Evolutionary conservation across 1,140 invertebrate genomes (phyloP).

Genomic region (Cyrtorhinus lividipennis): DNA sequence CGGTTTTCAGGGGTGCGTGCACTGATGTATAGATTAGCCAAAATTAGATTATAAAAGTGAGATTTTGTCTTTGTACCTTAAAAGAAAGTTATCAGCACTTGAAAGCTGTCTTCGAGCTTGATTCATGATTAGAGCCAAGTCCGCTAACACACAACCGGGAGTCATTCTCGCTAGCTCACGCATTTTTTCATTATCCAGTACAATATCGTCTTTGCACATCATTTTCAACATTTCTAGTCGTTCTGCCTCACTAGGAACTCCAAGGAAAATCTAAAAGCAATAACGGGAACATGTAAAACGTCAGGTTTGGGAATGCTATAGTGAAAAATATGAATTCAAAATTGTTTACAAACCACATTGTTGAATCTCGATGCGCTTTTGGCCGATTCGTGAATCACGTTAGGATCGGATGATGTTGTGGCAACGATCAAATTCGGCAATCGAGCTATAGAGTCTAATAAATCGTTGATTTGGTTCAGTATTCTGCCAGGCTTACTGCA

Average conservation of each 20-base stretch:
- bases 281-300: not conserved
- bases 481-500: not conserved
- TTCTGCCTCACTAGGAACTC: not conserved
- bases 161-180: not conserved
- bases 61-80: no score
- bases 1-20: no score
- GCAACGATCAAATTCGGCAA: not conserved
- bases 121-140: not conserved
- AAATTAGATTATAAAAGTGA: no score
- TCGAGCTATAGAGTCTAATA: not conserved
- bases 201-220: not conserved
- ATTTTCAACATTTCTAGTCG: not conserved
- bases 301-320: not conserved
- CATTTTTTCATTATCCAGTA: not conserved
- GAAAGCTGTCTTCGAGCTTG: not conserved
- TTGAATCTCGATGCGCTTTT: not conserved
- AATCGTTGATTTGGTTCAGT: not conserved
- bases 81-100: not conserved
- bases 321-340: not conserved
- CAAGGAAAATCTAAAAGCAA: not conserved
- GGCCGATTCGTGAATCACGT: not conserved
- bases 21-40: no score
- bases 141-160: not conserved
- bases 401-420: not conserved
- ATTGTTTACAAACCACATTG: not conserved